Evolutionary conservation across 2,888 invertebrate species (phyloP).

Genomic region (Cosmorhoe ocellata): DNA sequence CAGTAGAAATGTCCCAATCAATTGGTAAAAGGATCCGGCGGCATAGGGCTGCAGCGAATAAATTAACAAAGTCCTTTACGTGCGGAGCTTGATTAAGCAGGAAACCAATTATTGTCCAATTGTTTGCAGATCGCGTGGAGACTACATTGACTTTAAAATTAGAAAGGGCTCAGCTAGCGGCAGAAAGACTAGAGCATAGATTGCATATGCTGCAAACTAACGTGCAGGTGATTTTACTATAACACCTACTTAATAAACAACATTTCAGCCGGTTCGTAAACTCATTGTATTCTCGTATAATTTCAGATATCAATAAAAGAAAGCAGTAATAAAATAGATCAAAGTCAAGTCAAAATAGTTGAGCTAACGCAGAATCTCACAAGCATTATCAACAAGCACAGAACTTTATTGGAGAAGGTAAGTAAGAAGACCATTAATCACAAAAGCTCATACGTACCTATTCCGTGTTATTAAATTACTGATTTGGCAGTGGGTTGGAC

Average conservation of each 20-base stretch:
- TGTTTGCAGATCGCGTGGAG: constrained; percentile 72
- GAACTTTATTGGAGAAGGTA: constrained; percentile 72
- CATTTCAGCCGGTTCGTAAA: neutral
- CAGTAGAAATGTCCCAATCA: constrained; percentile 56
- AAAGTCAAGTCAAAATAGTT: constrained; percentile 63
- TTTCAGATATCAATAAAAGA: constrained; percentile 75
- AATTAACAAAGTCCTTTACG: constrained; percentile 45
- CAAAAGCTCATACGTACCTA: constrained; percentile 20
- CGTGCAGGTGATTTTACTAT: constrained; percentile 55
- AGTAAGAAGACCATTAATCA: constrained; percentile 33
- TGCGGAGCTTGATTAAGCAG: constrained; percentile 43
- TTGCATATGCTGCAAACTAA: constrained; percentile 73
- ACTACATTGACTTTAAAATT: constrained; percentile 71
- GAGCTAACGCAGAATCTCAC: constrained; percentile 69
- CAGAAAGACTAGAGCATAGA: constrained; percentile 72
- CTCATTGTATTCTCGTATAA: constrained; percentile 6
- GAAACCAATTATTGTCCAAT: constrained; percentile 47
- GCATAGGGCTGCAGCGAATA: constrained; percentile 43
- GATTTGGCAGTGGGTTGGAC: constrained; percentile 35
- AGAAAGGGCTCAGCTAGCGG: constrained; percentile 76
- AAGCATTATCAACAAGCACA: constrained; percentile 62
- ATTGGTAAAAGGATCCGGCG: constrained; percentile 57
- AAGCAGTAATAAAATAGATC: constrained; percentile 66
- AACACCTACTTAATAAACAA: no score
- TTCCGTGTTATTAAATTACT: constrained; percentile 28